These are phyloP conservation scores for Cyrtonyx montezumae DNA, from an alignment of 2,113 vertebrate genomes.

Conservation along the genomic window DNA sequence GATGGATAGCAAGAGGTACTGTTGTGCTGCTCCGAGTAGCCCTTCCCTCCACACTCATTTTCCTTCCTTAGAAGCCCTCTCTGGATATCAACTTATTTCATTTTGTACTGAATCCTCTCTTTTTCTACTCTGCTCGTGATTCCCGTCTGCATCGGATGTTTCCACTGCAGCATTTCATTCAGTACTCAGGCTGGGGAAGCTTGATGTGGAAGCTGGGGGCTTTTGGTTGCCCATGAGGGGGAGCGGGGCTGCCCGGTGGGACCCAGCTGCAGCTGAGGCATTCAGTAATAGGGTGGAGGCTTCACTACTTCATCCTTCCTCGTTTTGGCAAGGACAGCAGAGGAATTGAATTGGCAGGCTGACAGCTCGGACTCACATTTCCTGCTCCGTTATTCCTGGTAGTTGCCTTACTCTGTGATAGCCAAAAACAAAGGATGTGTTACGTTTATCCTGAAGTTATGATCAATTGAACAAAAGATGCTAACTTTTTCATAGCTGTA, in stretches of 20 bases:
- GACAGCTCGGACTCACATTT: background rate
- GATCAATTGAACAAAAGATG: background rate
- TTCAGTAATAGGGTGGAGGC: background rate
- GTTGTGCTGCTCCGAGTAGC: background rate
- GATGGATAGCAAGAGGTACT: rapidly evolving
- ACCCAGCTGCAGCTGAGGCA: rapidly evolving
- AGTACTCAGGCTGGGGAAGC: background rate
- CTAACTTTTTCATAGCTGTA: rapidly evolving
- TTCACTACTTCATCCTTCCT: background rate
- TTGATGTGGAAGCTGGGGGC: background rate
- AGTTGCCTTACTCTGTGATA: rapidly evolving
- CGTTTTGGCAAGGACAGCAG: background rate
- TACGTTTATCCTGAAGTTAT: rapidly evolving
- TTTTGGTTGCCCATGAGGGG: rapidly evolving
- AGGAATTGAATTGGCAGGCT: background rate
- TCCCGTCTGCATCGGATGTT: background rate
- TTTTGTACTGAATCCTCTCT: background rate
- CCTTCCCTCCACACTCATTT: background rate
- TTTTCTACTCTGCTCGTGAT: background rate
- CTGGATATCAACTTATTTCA: rapidly evolving
- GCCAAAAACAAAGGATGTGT: background rate
- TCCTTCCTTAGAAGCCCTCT: background rate
- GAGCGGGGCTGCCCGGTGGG: background rate
- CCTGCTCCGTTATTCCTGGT: background rate
- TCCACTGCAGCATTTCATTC: background rate